Evolutionary conservation across 2,797 vertebrate species (phyloP), one percentile per base, ranked within the genome.

Genomic region (Spinus pinus): DNA sequence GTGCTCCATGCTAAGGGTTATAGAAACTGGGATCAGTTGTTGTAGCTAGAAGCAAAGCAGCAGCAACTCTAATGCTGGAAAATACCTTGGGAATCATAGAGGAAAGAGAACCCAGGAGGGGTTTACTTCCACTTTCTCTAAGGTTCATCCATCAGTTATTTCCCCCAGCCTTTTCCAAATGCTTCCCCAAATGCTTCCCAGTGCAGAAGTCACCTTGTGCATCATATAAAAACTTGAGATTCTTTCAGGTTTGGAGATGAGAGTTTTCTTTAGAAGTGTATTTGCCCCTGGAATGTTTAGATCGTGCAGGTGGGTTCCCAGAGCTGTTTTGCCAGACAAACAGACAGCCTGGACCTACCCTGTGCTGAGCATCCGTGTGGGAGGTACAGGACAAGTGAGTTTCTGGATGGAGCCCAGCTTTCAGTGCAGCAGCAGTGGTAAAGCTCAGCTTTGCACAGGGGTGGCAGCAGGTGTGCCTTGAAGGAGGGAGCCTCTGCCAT

Each of bases 401-500:
- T 51, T 41, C 12, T 71, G 35, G 41, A 13, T 1, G 1, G n/a
- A 1, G 8, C 53, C 4, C 8, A 19, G 54, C n/a, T 60, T 21
- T 51, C 15, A 9, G 67, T 35, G 16, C 35, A 49, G 73, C 27
- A 18, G 2, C 51, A 44, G 28, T 25, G 6, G 10, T 41, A 12
- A n/a, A 25, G 42, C 51, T 1, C 4, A 12, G 54, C 42, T 65
- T 21, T 25, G 53, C 20, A 1, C 16, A 17, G 67, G 31, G 7
- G 2, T n/a, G n/a, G 30, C 31, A 30, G 42, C 31, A 22, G 49
- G 18, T 25, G 10, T 19, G 25, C 8, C 15, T 25, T 0, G 0
- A n/a, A 50, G 37, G 64, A 69, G 27, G 31, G 65, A 56, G 16
- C 8, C 14, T 18, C 62, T 90, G 51, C 44, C 9, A 6, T 57